Evolutionary conservation across 1,140 invertebrate species (phyloP).

Genomic region (Zaprionus ornatus): DNA sequence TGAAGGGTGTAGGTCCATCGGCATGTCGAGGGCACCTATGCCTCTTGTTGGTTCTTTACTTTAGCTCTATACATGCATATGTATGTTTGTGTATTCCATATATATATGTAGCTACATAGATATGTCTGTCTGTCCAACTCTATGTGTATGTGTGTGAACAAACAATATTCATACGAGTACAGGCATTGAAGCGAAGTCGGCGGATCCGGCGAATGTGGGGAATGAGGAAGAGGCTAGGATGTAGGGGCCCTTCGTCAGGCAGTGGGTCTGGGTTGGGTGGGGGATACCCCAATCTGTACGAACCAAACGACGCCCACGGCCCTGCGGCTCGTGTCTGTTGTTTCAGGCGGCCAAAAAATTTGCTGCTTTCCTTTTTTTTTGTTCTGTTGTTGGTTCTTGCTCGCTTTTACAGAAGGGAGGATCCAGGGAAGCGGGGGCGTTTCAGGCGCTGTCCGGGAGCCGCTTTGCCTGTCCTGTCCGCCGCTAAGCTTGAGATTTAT

Average conservation of each 20-base stretch:
- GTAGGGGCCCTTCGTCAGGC: background rate
- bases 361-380: conserved; percentile 41
- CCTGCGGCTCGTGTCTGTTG: conserved; percentile 64
- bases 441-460: background rate
- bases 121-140: background rate
- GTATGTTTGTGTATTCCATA: conserved; percentile 28
- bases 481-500: conserved; percentile 76
- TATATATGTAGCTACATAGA: conserved; percentile 21
- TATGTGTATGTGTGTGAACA: conserved; percentile 42
- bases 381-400: conserved; percentile 9
- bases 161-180: conserved; percentile 71
- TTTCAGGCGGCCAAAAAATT: conserved; percentile 54
- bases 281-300: background rate
- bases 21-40: background rate
- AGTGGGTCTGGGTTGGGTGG: background rate
- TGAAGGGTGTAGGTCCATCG: background rate
- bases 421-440: background rate
- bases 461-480: conserved; percentile 46
- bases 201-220: background rate
- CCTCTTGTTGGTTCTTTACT: conserved; percentile 35
- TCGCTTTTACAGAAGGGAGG: conserved; percentile 5
- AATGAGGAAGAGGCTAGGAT: background rate
- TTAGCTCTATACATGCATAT: conserved; percentile 14
- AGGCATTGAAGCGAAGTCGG: conserved; percentile 15
- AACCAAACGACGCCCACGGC: conserved; percentile 40